Base-by-base conservation (phyloP, 92 coral and sea anemone genomes). In the Porites lobata region DNA sequence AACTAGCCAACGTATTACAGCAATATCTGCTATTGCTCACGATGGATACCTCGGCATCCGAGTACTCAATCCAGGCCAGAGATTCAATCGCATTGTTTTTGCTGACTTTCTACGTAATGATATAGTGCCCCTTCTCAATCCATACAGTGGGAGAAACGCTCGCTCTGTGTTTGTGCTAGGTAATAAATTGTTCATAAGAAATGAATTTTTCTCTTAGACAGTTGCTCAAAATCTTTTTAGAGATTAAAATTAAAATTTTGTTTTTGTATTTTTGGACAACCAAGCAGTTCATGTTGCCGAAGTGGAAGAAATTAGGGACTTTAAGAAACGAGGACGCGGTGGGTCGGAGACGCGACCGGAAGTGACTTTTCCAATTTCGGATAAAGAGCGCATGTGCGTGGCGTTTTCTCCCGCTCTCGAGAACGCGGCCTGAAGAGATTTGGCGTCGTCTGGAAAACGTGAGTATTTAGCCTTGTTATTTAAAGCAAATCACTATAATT, bases 271-370 rank as follows among this genome's bases (percentile, higher is more conserved):
- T 38, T 51, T 24, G 2, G 57, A 86, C 65, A 77, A 86, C 62
- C 63, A 50, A 11, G 90, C 90, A 26, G 54, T 86, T 52, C 86
- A 86, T 61, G 77, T 86, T 19, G 59, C 58, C 8, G 87, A 86
- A 78, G 77, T 86, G 50, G 22, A 10, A 78, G 76, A 86, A 50
- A 12, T n/a, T 32, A 19, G 47, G 47, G 47, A 38, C 47, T 38
- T 38, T 38, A 4, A 38, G 47, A 38, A 38, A 7, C 7, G 0
- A 4, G 7, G 47, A 38, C 47, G 6, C 47, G 0, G 47, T 38
- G 6, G 0, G 6, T 38, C 47, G 47, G 47, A 38, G 47, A 38
- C 47, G 47, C 47, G 7, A 38, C 47, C 47, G 47, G 47, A 38
- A 38, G 47, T 38, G 47, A 38, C 5, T 38, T 38, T 38, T 38